A percentile compares a stretch with the other conserved stretches of the same genome.
Conservation (phyloP, 2,797 vertebrate genomes). For the Notoglanidium macrostoma region DNA sequence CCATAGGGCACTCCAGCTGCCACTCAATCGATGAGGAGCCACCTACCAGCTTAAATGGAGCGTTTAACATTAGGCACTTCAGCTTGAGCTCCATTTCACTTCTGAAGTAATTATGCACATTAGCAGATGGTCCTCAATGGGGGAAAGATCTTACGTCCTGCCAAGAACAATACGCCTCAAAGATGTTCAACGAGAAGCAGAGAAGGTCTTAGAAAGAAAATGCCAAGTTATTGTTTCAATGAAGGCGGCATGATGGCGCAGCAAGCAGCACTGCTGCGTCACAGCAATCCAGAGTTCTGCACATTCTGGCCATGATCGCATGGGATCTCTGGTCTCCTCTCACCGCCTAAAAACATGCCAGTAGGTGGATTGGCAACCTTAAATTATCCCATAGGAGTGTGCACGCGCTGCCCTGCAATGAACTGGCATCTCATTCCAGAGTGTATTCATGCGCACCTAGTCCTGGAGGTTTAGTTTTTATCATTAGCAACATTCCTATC, state of each 20-base stretch:
- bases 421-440: background rate
- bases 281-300: background rate
- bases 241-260: background rate
- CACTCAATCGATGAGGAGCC: slow-evolving; percentile 33
- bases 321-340: background rate
- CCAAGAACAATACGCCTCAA: slow-evolving; percentile 65
- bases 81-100: slow-evolving; percentile 31
- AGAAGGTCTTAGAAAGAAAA: slow-evolving; percentile 42
- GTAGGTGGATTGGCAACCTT: background rate
- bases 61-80: slow-evolving; percentile 37
- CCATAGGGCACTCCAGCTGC: slow-evolving; percentile 29
- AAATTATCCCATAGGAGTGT: background rate
- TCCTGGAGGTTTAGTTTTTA: background rate
- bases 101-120: slow-evolving; percentile 45
- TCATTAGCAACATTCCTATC: background rate
- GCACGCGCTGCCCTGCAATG: background rate
- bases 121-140: slow-evolving; percentile 44
- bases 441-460: background rate
- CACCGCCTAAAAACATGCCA: background rate
- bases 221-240: slow-evolving; percentile 61
- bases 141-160: slow-evolving; percentile 45
- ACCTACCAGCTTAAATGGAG: slow-evolving; percentile 32
- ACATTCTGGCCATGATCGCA: background rate
- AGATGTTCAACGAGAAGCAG: slow-evolving; percentile 33
- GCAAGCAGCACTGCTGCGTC: background rate